These are phyloP conservation scores for Acleris literana DNA, from an alignment of 2,888 invertebrate genomes.

Conservation along the genomic window DNA sequence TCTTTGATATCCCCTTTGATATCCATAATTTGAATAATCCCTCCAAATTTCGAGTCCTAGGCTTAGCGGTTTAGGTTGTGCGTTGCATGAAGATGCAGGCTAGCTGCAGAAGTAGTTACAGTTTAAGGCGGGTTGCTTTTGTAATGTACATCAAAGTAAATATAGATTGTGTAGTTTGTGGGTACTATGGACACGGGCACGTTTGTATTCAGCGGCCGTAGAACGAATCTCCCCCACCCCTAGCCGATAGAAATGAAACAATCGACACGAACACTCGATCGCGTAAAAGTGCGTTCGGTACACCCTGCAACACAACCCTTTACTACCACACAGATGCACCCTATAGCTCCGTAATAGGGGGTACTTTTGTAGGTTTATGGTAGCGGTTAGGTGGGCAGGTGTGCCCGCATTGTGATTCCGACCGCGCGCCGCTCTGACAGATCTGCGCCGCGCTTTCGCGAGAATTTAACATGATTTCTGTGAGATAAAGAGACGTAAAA, in stretches of 20 bases:
- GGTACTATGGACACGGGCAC: slow-evolving; percentile 13
- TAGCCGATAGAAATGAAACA: slow-evolving; percentile 34
- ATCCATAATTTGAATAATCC: no score
- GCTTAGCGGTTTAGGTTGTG: not conserved
- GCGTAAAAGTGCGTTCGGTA: slow-evolving; percentile 32
- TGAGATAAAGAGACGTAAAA: slow-evolving; percentile 35
- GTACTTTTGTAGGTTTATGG: not conserved
- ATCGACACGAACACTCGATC: slow-evolving; percentile 34
- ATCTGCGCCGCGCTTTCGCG: slow-evolving; percentile 33
- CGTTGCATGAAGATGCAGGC: not conserved
- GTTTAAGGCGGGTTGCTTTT: no score
- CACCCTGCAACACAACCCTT: slow-evolving; percentile 2
- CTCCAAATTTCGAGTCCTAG: no score
- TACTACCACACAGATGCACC: not conserved
- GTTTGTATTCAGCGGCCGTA: slow-evolving; percentile 25
- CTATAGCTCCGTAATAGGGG: not conserved
- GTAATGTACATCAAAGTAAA: slow-evolving; percentile 18
- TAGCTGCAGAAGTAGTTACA: no score
- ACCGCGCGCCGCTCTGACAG: slow-evolving; percentile 27
- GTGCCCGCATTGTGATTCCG: slow-evolving; percentile 32
- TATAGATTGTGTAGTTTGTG: slow-evolving; percentile 6
- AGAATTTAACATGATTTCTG: slow-evolving; percentile 36
- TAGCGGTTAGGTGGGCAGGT: not conserved
- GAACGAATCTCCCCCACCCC: slow-evolving; percentile 1
- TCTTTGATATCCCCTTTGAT: no score